Evolutionary conservation across 1,140 invertebrate genomes (phyloP).

Genomic region (Drosophila obscura): DNA sequence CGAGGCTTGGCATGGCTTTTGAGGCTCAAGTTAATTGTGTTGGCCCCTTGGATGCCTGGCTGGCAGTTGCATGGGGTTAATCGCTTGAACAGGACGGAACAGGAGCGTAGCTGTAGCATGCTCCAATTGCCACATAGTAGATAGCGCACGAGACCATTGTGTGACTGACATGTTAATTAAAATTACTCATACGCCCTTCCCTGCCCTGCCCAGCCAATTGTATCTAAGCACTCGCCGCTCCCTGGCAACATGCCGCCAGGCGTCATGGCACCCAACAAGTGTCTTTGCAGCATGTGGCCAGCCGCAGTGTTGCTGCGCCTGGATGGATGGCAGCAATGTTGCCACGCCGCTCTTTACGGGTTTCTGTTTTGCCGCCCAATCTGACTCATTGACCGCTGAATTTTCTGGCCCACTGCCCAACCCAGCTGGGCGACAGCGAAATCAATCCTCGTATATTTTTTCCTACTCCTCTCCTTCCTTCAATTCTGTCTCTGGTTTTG

Average conservation of each 20-base stretch:
- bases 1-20: slow-evolving; percentile 18
- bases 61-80: slow-evolving; percentile 57
- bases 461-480: background rate
- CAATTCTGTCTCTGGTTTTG: slow-evolving; percentile 24
- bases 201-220: too few species aligned
- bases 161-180: slow-evolving; percentile 69
- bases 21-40: slow-evolving; percentile 64
- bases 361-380: background rate
- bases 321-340: slow-evolving; percentile 1
- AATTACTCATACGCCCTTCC: slow-evolving; percentile 42
- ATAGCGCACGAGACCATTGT: slow-evolving; percentile 57
- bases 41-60: slow-evolving; percentile 18
- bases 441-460: slow-evolving; percentile 25
- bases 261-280: slow-evolving; percentile 67
- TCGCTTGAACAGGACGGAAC: slow-evolving; percentile 40
- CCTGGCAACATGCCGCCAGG: slow-evolving; percentile 10
- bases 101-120: slow-evolving; percentile 4
- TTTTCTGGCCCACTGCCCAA: too few species aligned
- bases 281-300: slow-evolving; percentile 40
- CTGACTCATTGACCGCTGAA: too few species aligned
- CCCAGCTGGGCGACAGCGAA: background rate
- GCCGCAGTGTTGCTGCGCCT: background rate
- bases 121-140: slow-evolving; percentile 46
- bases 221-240: slow-evolving; percentile 13
- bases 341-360: background rate